phyloP scores from a whole-genome alignment of 1,140 invertebrate species.

The Heliothis subflexa region DNA sequence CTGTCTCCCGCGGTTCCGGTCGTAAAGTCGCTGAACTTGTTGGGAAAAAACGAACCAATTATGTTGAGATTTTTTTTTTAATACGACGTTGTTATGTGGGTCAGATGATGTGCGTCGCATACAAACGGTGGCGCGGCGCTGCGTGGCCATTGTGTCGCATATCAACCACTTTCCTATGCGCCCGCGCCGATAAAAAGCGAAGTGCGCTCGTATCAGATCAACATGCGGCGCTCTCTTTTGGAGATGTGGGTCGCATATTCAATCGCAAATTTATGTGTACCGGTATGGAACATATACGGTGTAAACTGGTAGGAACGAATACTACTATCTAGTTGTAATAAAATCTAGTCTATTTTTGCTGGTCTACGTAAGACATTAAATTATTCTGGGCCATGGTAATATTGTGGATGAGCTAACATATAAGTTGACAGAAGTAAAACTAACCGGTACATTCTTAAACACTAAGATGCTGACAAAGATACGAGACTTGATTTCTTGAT shows the following conservation, averaged over 20 bases:
- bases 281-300: no score
- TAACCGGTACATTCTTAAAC: not conserved
- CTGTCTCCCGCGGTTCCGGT: constrained; percentile 42
- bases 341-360: no score
- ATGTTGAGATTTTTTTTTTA: constrained; percentile 38
- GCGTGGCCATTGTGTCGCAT: constrained; percentile 32
- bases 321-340: no score
- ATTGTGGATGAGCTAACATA: no score
- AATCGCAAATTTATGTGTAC: not conserved
- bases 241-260: constrained; percentile 3
- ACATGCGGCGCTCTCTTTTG: constrained; percentile 4
- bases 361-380: no score
- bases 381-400: no score
- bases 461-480: not conserved
- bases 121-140: constrained; percentile 17
- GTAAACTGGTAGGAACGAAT: no score
- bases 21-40: constrained; percentile 24
- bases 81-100: constrained; percentile 42
- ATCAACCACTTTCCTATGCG: constrained; percentile 46
- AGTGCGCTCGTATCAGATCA: constrained; percentile 30
- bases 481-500: not conserved
- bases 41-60: constrained; percentile 38
- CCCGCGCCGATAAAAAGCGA: constrained; percentile 33
- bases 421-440: not conserved
- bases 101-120: constrained; percentile 43